Evolutionary conservation across 2,113 vertebrate genomes (phyloP), one percentile per base, ranked within the genome.

Genomic region (Gallinago paraguaiae): DNA sequence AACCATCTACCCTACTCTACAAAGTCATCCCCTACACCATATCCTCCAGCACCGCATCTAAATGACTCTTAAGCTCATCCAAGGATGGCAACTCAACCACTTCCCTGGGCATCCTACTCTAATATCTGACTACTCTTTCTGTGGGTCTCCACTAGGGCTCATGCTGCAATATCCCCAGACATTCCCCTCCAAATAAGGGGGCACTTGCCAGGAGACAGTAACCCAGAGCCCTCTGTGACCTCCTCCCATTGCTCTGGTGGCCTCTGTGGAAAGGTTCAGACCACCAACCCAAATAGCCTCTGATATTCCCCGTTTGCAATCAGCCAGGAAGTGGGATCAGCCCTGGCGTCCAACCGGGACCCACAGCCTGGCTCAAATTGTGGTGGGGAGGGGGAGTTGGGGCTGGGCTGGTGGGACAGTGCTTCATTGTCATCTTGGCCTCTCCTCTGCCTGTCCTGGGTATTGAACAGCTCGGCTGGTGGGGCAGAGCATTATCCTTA

Each of bases 161-260:
- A 17, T 0, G 0, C 51, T 54, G 51, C 1, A 0, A 16, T 1
- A 0, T 60, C 18, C 30, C 39, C 57, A 79, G 51, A 22, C 3
- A 1, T 31, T 64, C 22, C 46, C 3, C 16, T 8, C 3, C 0
- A 6, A 43, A n/a, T 10, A 60, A 54, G 13, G 45, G 30, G 28
- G 3, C 10, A 46, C 10, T 46, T 24, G 2, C 0, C 30, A 10
- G 22, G 48, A 18, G 13, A 54, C 30, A 9, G 43, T 17, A 30
- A 11, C 13, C 37, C n/a, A 39, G 56, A 23, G 25, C 3, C 19
- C 37, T 53, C 41, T 51, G 14, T 11, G 23, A 46, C 8, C 10
- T 24, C 17, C 63, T 68, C 56, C 67, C 48, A 16, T 13, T 0
- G 0, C 65, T 68, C 27, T 6, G 1, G 46, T 57, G 63, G 33